Conservation (phyloP, 23 tunicate species). For the Halocynthia aurantium region DNA sequence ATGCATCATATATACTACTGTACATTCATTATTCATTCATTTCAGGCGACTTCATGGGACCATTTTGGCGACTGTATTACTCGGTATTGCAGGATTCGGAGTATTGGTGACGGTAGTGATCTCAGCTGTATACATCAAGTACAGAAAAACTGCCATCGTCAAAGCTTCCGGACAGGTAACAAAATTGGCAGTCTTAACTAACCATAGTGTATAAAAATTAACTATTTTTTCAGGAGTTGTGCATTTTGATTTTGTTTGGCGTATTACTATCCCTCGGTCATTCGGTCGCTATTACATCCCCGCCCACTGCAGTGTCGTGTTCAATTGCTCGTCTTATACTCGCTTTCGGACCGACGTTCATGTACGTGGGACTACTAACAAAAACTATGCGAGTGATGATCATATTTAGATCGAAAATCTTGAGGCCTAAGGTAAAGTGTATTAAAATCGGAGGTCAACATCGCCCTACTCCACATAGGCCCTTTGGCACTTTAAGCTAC, state of each 20-base stretch:
- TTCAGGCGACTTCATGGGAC: constrained; percentile 32
- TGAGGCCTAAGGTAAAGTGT: constrained; percentile 25
- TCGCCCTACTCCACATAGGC: no score
- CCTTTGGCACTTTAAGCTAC: no score
- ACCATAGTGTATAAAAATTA: neutral
- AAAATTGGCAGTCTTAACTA: no score
- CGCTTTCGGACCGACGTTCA: constrained; percentile 42
- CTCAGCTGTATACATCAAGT: constrained; percentile 8
- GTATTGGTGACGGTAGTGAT: constrained; percentile 27
- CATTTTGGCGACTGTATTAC: constrained; percentile 31
- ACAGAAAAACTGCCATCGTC: constrained; percentile 55
- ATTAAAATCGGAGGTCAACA: no score
- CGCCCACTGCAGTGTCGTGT: neutral
- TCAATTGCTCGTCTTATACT: constrained; percentile 21
- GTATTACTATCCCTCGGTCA: neutral
- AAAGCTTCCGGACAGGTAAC: constrained; percentile 61
- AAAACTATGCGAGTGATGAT: constrained; percentile 62
- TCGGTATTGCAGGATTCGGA: constrained; percentile 32
- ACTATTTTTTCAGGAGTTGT: constrained; percentile 35
- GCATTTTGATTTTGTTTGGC: constrained; percentile 28
- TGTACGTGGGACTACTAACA: constrained; percentile 47
- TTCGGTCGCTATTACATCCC: neutral
- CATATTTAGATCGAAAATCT: constrained; percentile 31
- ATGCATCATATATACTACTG: no score
- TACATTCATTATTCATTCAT: constrained; percentile 19